A percentile compares a stretch with the other conserved stretches of the same genome.
These are phyloP conservation scores for Bettongia penicillata DNA, from an alignment of 2,113 vertebrate genomes.

Conservation along the genomic window DNA sequence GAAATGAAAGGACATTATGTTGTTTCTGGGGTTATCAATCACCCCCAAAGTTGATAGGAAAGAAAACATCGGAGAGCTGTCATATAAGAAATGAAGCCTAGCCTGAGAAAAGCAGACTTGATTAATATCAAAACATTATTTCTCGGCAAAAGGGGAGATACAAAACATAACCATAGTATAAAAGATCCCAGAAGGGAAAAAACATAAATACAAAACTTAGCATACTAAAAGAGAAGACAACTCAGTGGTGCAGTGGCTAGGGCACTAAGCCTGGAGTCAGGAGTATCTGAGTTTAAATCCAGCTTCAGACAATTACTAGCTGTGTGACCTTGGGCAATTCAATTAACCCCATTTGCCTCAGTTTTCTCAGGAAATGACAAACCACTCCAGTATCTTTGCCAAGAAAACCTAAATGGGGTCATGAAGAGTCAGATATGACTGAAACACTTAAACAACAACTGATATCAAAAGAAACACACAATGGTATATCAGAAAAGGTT, in stretches of 20 bases:
- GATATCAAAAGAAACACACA: not conserved
- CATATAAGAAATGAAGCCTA: not conserved
- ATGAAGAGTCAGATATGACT: not conserved
- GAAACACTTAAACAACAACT: not conserved
- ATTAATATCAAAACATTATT: not conserved
- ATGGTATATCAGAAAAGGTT: not conserved
- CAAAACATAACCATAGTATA: not conserved
- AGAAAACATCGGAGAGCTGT: not conserved
- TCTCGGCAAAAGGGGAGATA: not conserved
- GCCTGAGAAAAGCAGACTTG: not conserved
- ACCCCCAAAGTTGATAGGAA: not conserved
- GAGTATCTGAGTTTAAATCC: not conserved
- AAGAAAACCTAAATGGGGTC: not conserved
- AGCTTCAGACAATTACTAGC: not conserved
- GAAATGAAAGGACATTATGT: not conserved
- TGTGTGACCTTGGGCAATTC: not conserved
- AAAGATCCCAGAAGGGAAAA: not conserved
- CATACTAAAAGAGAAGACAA: not conserved
- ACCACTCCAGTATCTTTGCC: not conserved
- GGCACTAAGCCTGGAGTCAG: not conserved
- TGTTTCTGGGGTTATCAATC: not conserved
- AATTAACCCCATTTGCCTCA: not conserved
- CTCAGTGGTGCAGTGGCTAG: too few species aligned
- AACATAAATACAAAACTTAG: not conserved
- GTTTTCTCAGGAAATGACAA: not conserved